Base-by-base conservation (phyloP, 2,113 vertebrate species). In the Strix aluco region DNA sequence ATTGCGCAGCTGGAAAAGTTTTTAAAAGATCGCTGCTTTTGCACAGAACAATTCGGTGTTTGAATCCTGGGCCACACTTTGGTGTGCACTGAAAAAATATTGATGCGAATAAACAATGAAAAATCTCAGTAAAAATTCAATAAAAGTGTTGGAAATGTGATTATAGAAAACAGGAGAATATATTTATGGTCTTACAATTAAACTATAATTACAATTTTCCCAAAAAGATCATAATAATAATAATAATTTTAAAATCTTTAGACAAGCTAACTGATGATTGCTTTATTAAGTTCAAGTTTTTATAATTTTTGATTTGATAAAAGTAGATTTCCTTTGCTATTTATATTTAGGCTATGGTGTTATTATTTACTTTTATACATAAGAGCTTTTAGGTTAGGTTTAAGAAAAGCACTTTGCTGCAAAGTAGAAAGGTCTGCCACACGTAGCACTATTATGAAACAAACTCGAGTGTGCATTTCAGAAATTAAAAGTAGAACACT, bases 21-120 rank as follows among this genome's bases (percentile, higher is more conserved):
- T 99, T 99, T 59, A 98, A 97, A 96, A 99, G 98, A 98, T 99
- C 99, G 20, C 98, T 99, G 97, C 99, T 99, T 97, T 99, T 99
- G 95, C 99, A 99, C 91, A 99, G 97, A 91, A 99, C 99, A 83
- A 99, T 99, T 86, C 99, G 99, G 96, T 99, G 99, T 96, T 99
- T 99, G 95, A 99, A 99, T 92, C 99, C 99, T 20, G 99, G 99
- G 42, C 99, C 99, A 92, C 99, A 99, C 93, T 99, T 99, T 12
- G 99, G 99, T 15, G 99, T 99, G 94, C 99, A 99, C 99, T 99
- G 90, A 49, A 98, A 98, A 97, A 73, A 90, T 44, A 96, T 58
- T 81, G 21, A 95, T 49, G 62, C 4, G 61, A 95, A 81, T 81
- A 57, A 78, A 67, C 42, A 95, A 88, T 3, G 6, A 46, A 78